These are phyloP conservation scores for Prionace glauca DNA, from an alignment of 2,797 vertebrate species.

Conservation along the genomic window DNA sequence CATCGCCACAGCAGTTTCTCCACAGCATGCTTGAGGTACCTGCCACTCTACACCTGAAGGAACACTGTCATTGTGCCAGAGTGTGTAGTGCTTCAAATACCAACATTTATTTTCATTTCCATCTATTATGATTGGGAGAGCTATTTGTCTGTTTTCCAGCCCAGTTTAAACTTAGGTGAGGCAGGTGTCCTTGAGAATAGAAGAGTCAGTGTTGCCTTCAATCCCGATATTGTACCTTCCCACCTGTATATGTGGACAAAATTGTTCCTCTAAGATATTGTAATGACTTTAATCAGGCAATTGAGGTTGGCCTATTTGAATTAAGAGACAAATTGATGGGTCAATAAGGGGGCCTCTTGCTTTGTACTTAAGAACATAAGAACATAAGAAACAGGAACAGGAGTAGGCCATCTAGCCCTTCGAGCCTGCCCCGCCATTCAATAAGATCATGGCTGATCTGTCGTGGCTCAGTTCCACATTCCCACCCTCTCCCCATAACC, in stretches of 20 bases:
- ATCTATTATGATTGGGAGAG: not conserved
- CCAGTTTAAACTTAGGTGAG: not conserved
- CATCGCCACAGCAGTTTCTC: not conserved
- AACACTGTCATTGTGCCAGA: not conserved
- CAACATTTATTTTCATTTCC: not conserved
- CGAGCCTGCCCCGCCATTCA: too few species aligned
- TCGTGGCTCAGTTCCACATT: too few species aligned
- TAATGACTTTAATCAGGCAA: too few species aligned
- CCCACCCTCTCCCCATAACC: too few species aligned
- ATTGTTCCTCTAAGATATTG: not conserved
- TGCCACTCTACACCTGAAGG: not conserved
- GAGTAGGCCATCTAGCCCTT: too few species aligned
- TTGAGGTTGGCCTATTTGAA: too few species aligned
- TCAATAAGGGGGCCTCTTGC: too few species aligned
- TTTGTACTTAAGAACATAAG: too few species aligned
- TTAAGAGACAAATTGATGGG: too few species aligned
- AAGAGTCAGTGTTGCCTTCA: not conserved
- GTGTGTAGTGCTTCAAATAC: not conserved
- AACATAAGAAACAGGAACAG: too few species aligned
- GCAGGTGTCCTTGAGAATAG: not conserved
- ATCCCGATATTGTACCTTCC: not conserved
- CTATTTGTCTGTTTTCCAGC: not conserved
- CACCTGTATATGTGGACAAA: not conserved
- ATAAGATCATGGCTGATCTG: too few species aligned
- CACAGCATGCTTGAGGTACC: not conserved